phyloP scores from a whole-genome alignment of 2,797 vertebrate species.

The Hippopotamyrus pictus region DNA sequence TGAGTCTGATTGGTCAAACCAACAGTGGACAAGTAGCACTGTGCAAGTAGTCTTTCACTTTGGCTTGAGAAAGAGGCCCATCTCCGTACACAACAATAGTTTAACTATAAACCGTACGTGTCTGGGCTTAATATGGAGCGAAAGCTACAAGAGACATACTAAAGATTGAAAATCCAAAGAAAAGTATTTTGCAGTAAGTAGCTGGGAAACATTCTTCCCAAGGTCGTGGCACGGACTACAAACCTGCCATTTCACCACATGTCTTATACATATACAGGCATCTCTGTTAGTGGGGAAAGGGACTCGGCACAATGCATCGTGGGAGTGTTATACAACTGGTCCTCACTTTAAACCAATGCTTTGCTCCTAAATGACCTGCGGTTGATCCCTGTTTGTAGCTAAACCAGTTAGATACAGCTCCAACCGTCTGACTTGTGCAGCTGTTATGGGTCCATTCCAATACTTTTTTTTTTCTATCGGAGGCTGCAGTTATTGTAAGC shows the following conservation, averaged over 20 bases:
- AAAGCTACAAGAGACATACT: background rate
- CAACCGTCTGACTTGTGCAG: background rate
- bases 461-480: background rate
- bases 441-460: background rate
- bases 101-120: background rate
- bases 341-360: background rate
- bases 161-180: background rate
- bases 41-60: background rate
- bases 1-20: background rate
- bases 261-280: background rate
- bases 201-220: background rate
- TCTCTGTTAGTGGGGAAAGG: background rate
- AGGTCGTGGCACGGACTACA: background rate
- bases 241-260: background rate
- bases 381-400: background rate
- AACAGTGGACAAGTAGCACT: background rate
- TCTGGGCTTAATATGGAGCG: background rate
- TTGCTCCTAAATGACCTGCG: conserved; percentile 45
- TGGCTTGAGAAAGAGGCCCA: background rate
- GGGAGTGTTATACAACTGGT: background rate
- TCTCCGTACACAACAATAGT: background rate
- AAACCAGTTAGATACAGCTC: conserved; percentile 1
- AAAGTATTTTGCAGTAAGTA: background rate
- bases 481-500: background rate
- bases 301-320: background rate